These are phyloP conservation scores for Drosophila hamatofila DNA, from an alignment of 2,888 invertebrate species.

Conservation along the genomic window DNA sequence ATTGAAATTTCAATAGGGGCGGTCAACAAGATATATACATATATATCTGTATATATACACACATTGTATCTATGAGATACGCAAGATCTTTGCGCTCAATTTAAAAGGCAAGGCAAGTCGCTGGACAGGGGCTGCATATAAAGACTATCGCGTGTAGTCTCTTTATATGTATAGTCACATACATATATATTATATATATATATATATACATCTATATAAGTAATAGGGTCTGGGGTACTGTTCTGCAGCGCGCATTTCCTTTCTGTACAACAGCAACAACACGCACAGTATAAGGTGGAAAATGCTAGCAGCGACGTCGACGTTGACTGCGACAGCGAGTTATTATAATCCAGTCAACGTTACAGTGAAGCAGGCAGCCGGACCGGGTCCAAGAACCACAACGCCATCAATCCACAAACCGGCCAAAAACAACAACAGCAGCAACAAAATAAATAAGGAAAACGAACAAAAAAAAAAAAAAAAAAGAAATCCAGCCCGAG, in stretches of 20 bases:
- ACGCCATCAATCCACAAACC: slow-evolving; percentile 64
- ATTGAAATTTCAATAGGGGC: slow-evolving; percentile 71
- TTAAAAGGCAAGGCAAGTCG: slow-evolving; percentile 39
- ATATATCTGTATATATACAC: slow-evolving; percentile 8
- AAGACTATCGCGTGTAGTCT: slow-evolving; percentile 27
- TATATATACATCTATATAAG: slow-evolving; percentile 19
- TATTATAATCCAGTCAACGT: slow-evolving; percentile 77
- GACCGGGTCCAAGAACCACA: slow-evolving; percentile 61
- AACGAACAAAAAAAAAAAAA: slow-evolving; percentile 2
- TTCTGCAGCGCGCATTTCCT: slow-evolving; percentile 68
- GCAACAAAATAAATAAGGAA: slow-evolving; percentile 9
- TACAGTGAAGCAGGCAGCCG: slow-evolving; percentile 44
- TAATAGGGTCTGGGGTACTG: slow-evolving; percentile 49
- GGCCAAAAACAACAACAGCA: slow-evolving; percentile 48
- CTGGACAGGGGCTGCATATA: slow-evolving; percentile 47
- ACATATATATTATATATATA: slow-evolving; percentile 12
- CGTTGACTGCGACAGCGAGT: slow-evolving; percentile 48
- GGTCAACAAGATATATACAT: slow-evolving; percentile 29
- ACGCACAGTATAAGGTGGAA: slow-evolving; percentile 65
- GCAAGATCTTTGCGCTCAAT: slow-evolving; percentile 63
- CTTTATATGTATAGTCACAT: not conserved
- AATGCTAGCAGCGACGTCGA: slow-evolving; percentile 58
- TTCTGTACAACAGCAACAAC: slow-evolving; percentile 35
- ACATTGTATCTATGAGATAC: slow-evolving; percentile 56
- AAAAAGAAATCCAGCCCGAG: slow-evolving; percentile 40